Percentiles rank a stretch among this genome's conserved stretches.
phyloP scores from a whole-genome alignment of 2,113 vertebrate species.

The Leptobrachium ailaonicum region DNA sequence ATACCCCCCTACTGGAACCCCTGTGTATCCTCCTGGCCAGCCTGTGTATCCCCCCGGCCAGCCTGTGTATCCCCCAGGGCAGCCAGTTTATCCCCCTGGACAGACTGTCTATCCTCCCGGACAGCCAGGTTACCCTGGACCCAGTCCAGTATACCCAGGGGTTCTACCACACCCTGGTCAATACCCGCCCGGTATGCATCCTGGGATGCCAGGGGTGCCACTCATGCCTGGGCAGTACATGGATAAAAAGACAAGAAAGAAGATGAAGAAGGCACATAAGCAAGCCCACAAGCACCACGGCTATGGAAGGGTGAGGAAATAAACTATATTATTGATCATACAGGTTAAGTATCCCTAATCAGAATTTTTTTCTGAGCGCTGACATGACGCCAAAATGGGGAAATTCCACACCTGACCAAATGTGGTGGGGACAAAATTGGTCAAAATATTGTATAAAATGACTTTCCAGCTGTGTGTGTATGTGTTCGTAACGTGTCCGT shows the following conservation, averaged over 20 bases:
- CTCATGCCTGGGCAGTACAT: constrained; percentile 61
- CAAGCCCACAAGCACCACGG: constrained; percentile 60
- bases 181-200: constrained; percentile 59
- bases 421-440: too few species aligned
- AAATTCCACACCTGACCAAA: too few species aligned
- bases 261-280: constrained; percentile 79
- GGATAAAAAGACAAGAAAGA: constrained; percentile 79
- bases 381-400: too few species aligned
- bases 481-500: too few species aligned
- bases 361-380: too few species aligned
- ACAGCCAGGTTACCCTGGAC: constrained; percentile 49
- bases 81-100: constrained; percentile 57
- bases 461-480: too few species aligned
- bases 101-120: constrained; percentile 31
- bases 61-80: constrained; percentile 49
- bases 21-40: constrained; percentile 47
- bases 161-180: constrained; percentile 61
- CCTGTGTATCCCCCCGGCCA: constrained; percentile 55
- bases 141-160: constrained; percentile 46
- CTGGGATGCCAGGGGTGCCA: constrained; percentile 59
- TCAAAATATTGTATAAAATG: too few species aligned
- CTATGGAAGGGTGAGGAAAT: constrained; percentile 72
- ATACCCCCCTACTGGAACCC: constrained; percentile 54
- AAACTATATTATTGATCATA: too few species aligned
- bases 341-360: too few species aligned